Percentiles rank a stretch among this genome's conserved stretches.
phyloP scores from a whole-genome alignment of 1,140 invertebrate genomes.

The Leptonema lineaticorne region DNA sequence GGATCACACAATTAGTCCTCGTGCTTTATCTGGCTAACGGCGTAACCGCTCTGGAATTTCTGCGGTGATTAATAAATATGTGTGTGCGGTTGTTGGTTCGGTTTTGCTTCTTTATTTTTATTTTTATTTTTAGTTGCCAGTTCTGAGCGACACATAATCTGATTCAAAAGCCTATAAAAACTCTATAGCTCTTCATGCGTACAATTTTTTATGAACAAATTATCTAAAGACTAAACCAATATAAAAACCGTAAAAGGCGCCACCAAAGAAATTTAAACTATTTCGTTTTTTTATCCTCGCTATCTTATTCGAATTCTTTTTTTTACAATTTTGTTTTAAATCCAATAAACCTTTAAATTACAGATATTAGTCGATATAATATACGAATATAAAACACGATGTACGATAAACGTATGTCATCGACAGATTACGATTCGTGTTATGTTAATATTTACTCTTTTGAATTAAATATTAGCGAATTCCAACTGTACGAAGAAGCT shows the following conservation, averaged over 20 bases:
- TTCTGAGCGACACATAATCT: slow-evolving; percentile 13
- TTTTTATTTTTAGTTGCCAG: too few species aligned
- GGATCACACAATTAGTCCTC: slow-evolving; percentile 28
- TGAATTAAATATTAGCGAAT: too few species aligned
- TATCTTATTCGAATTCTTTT: not conserved
- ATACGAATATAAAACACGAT: too few species aligned
- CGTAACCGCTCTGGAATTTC: slow-evolving; percentile 23
- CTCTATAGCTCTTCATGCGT: not conserved
- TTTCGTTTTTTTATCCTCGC: not conserved
- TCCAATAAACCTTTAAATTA: not conserved
- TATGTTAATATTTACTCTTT: too few species aligned
- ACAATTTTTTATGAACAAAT: slow-evolving; percentile 3
- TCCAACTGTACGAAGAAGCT: too few species aligned
- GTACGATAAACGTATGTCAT: not conserved
- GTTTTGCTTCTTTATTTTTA: too few species aligned
- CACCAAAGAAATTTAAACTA: not conserved
- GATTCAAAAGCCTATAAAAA: slow-evolving; percentile 21
- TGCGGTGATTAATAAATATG: slow-evolving; percentile 24
- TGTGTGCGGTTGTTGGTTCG: slow-evolving; percentile 18
- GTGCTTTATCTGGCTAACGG: slow-evolving; percentile 27
- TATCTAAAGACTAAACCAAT: slow-evolving; percentile 3
- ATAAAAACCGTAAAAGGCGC: slow-evolving; percentile 7
- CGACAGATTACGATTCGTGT: not conserved
- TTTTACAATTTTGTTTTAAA: not conserved
- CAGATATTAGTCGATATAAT: too few species aligned